Percentiles rank a stretch among this genome's conserved stretches.
phyloP scores from a whole-genome alignment of 2,797 vertebrate genomes.

The Sebastes alutus region DNA sequence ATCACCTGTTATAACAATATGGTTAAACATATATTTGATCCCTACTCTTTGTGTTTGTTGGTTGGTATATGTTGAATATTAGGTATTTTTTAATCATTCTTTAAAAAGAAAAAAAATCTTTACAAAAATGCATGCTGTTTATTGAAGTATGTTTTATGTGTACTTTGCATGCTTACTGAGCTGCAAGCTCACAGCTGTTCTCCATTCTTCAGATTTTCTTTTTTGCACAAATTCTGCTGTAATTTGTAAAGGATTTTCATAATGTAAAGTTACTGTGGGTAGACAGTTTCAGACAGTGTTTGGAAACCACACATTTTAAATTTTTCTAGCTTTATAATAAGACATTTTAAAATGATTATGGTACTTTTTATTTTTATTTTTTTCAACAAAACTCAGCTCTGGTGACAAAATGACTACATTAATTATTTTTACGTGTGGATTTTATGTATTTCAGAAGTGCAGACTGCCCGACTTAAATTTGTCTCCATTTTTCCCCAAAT shows the following conservation, averaged over 20 bases:
- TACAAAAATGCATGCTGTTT: slow-evolving; percentile 58
- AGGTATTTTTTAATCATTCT: slow-evolving; percentile 1
- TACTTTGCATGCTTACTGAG: slow-evolving; percentile 50
- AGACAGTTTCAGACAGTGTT: slow-evolving; percentile 10
- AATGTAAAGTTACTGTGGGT: slow-evolving; percentile 24
- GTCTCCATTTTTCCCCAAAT: not conserved
- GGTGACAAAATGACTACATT: not conserved
- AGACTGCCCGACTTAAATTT: not conserved
- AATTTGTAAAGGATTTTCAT: slow-evolving; percentile 17
- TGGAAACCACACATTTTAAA: slow-evolving; percentile 2
- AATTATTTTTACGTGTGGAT: not conserved
- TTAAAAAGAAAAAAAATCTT: slow-evolving; percentile 1
- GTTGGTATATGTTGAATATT: slow-evolving; percentile 21
- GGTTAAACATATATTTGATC: slow-evolving; percentile 34
- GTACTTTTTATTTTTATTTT: not conserved
- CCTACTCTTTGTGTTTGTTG: slow-evolving; percentile 24
- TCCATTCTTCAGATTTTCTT: not conserved
- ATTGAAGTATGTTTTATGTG: slow-evolving; percentile 44
- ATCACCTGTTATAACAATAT: slow-evolving; percentile 33
- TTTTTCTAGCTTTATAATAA: not conserved
- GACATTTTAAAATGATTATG: not conserved
- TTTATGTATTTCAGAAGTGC: not conserved
- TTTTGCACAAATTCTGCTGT: slow-evolving; percentile 54
- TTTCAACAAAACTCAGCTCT: not conserved
- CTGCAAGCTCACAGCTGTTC: slow-evolving; percentile 25